phyloP scores from a whole-genome alignment of 2,113 vertebrate species.

The Piaya cayana region DNA sequence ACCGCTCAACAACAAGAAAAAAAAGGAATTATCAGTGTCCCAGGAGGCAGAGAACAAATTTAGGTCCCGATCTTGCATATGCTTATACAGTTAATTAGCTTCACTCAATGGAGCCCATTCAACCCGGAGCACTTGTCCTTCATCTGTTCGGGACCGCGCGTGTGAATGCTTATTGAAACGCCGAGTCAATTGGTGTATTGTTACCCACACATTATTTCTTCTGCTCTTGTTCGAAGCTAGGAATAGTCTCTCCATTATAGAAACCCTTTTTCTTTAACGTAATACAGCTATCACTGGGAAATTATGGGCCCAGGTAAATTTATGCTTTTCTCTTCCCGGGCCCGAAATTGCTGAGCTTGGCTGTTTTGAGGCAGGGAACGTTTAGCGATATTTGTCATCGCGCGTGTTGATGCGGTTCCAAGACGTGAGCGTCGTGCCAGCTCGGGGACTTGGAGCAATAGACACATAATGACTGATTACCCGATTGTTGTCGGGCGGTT shows the following conservation, averaged over 20 bases:
- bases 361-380: not conserved
- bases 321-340: not conserved
- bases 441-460: not conserved
- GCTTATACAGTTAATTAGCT: constrained; percentile 45
- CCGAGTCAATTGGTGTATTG: not conserved
- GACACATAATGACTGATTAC: constrained; percentile 13
- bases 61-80: constrained; percentile 38
- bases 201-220: not conserved
- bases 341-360: not conserved
- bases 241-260: not conserved
- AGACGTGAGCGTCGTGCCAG: not conserved
- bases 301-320: not conserved
- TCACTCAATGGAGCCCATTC: constrained; percentile 25
- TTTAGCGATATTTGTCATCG: not conserved
- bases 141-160: not conserved
- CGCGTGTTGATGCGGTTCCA: not conserved
- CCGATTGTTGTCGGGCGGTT: not conserved
- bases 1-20: not conserved
- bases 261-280: not conserved
- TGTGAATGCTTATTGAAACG: constrained; percentile 12
- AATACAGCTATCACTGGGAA: not conserved
- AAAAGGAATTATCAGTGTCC: not conserved
- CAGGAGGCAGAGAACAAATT: constrained; percentile 46
- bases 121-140: constrained; percentile 32
- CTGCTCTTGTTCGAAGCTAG: not conserved